A percentile compares a stretch with the other conserved stretches of the same genome.
These are phyloP conservation scores for Telmatochromis brachygnathus DNA, from an alignment of 2,113 vertebrate genomes.

Conservation along the genomic window DNA sequence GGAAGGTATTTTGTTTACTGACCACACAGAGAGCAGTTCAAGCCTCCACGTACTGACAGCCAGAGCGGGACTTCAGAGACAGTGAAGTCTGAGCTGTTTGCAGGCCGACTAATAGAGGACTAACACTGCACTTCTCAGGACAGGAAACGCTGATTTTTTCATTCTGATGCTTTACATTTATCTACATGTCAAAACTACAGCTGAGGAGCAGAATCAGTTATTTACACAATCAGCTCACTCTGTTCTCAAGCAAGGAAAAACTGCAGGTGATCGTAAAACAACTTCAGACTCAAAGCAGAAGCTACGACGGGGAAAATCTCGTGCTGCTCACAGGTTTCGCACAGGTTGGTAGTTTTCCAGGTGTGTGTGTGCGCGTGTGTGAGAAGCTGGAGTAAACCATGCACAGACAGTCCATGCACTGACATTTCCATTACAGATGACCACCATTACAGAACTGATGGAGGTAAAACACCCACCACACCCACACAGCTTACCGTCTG, in stretches of 20 bases:
- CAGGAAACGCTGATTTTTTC: neutral
- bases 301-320: neutral
- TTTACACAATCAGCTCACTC: neutral
- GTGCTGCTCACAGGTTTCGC: neutral
- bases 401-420: constrained; percentile 38
- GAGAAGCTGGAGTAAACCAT: neutral
- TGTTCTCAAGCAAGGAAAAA: neutral
- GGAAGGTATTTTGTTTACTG: neutral
- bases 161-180: neutral
- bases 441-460: neutral
- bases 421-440: constrained; percentile 20
- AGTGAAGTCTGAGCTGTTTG: neutral
- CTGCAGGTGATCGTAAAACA: neutral
- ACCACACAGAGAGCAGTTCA: neutral
- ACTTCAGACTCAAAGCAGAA: neutral
- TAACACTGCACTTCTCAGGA: neutral
- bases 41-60: neutral
- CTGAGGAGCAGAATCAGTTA: neutral
- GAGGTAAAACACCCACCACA: neutral
- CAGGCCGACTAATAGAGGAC: neutral
- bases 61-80: neutral
- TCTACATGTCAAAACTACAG: neutral
- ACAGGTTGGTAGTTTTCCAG: neutral
- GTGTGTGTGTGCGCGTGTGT: neutral
- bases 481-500: constrained; percentile 57